Evolutionary conservation across 2,113 vertebrate species (phyloP).

Genomic region (Nerophis lumbriciformis): DNA sequence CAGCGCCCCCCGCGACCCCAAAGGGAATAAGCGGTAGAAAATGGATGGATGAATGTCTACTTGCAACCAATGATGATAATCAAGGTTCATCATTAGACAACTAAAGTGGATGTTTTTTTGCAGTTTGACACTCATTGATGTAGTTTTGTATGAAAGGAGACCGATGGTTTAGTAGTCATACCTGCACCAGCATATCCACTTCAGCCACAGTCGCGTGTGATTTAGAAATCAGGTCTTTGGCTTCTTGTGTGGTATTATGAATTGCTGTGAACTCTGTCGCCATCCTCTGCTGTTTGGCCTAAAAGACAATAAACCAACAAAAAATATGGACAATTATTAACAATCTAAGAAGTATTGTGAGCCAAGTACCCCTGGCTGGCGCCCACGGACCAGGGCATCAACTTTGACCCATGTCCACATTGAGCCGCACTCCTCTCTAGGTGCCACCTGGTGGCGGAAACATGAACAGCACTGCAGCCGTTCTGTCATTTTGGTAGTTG

Average conservation of each 20-base stretch:
- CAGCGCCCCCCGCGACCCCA: too few relatives aligned
- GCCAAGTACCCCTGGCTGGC: too few relatives aligned
- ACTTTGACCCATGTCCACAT: too few relatives aligned
- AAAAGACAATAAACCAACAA: constrained; percentile 1
- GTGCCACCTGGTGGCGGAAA: too few relatives aligned
- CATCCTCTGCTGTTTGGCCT: constrained; percentile 74
- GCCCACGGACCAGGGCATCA: neutral
- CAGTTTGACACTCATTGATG: neutral
- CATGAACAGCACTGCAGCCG: too few relatives aligned
- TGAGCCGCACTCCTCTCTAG: too few relatives aligned
- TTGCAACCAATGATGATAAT: too few relatives aligned
- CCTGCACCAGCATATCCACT: constrained; percentile 77
- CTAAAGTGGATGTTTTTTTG: neutral
- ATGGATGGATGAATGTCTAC: too few relatives aligned
- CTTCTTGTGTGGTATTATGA: constrained; percentile 65
- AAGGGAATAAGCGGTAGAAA: too few relatives aligned
- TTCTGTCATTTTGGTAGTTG: too few relatives aligned
- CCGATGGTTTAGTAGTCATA: constrained; percentile 42
- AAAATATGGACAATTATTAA: neutral
- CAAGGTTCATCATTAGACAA: constrained; percentile 1
- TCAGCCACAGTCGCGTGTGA: constrained; percentile 62
- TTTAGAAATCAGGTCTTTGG: constrained; percentile 53
- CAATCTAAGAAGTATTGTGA: neutral
- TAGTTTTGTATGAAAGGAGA: neutral
- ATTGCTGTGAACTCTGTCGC: constrained; percentile 62